Base-by-base conservation (phyloP, 2,113 vertebrate species). In the Dromiciops gliroides region DNA sequence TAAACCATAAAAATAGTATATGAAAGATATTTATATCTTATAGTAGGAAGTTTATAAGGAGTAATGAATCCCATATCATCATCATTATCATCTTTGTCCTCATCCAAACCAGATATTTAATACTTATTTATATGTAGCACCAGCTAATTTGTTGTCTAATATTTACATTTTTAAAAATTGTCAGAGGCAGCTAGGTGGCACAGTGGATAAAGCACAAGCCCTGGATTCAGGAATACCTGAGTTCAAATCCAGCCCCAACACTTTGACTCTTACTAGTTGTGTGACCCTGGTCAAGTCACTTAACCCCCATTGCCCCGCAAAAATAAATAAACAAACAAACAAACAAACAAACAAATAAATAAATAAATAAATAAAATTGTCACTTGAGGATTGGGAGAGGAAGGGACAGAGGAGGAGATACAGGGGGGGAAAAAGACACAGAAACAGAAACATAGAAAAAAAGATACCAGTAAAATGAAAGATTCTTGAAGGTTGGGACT, bases 341-440 rank as follows among this genome's bases (percentile, higher is more conserved):
- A n/a, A n/a, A n/a, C n/a, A n/a, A n/a, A n/a, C n/a, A n/a, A n/a
- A n/a, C n/a, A n/a, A n/a, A n/a, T n/a, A n/a, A n/a, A n/a, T n/a
- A n/a, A n/a, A n/a, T n/a, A n/a, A n/a, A n/a, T n/a, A n/a, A n/a
- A n/a, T n/a, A n/a, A n/a, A n/a, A n/a, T n/a, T 12, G 12, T 67
- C 14, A n/a, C 3, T 67, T 67, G 31, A n/a, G 37, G 11, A 31
- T 31, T 8, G 53, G 11, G 28, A 11, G 8, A 31, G 14, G 28
- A 31, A 11, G 11, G 60, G 12, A 37, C 1, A 37, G 12, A 67
- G 31, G 60, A n/a, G 3, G 14, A 67, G 12, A 16, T 37, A 67
- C 11, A 37, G 31, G 16, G 23, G 24, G 8, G n/a, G 16, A 37
- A 37, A 5, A 1, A 31, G 28, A 31, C 3, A 31, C 1, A 0